These are phyloP conservation scores for Zaprionus lineosus DNA, from an alignment of 2,888 invertebrate genomes.

Conservation along the genomic window DNA sequence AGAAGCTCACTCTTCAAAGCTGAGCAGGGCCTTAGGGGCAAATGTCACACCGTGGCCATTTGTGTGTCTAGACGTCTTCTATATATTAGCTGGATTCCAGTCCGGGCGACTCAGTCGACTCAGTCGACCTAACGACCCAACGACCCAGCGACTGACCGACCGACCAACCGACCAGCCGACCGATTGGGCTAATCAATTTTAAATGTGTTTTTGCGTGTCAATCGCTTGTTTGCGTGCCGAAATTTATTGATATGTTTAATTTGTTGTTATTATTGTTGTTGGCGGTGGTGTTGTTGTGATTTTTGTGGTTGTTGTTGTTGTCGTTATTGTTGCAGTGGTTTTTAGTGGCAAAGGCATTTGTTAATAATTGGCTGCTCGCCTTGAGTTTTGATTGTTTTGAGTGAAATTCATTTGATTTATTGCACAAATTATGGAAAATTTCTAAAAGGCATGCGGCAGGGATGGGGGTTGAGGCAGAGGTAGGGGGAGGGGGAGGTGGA, in stretches of 20 bases:
- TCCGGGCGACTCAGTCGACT: conserved; percentile 5
- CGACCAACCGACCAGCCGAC: too few relatives aligned
- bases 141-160: too few relatives aligned
- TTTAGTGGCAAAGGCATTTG: conserved; percentile 50
- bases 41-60: conserved; percentile 68
- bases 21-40: conserved; percentile 64
- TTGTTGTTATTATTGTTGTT: conserved; percentile 28
- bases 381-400: conserved; percentile 69
- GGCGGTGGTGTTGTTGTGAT: conserved; percentile 13
- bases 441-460: too few relatives aligned
- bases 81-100: conserved; percentile 40
- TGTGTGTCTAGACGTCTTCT: conserved; percentile 69
- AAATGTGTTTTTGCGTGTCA: conserved; percentile 78
- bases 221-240: conserved; percentile 77
- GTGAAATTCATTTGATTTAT: conserved; percentile 76
- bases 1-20: too few relatives aligned
- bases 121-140: too few relatives aligned
- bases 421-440: conserved; percentile 72
- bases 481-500: too few relatives aligned
- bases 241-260: conserved; percentile 73
- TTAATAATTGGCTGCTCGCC: conserved; percentile 67
- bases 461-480: too few relatives aligned
- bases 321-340: conserved; percentile 6
- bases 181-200: conserved; percentile 72
- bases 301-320: conserved; percentile 18